Evolutionary conservation across 2,113 vertebrate species (phyloP), one percentile per base, ranked within the genome.

Genomic region (Sceloporus undulatus): DNA sequence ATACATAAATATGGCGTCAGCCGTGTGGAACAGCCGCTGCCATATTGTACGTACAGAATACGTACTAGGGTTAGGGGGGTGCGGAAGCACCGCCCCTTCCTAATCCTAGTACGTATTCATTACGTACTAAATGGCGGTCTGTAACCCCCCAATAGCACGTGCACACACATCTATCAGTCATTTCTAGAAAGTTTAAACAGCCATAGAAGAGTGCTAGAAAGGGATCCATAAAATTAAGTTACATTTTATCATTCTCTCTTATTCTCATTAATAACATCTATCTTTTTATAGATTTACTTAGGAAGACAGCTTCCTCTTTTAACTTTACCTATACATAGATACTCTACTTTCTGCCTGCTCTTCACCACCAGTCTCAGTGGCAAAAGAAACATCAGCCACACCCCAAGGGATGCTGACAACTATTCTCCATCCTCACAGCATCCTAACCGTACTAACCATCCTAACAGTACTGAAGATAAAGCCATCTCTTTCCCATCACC

Each of bases 171-270:
- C 14, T 66, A 92, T 89, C 13, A 65, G 92, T 94, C 74, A 85
- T 91, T 79, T 89, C 92, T 90, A 86, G 1, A 0, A 96, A 93
- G 81, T 40, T 89, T 89, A 83, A 92, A 73, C 87, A 93, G 93
- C 90, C 93, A 84, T 66, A 86, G 79, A 70, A 66, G 87, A 89
- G 71, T 89, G 85, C 88, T 79, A 90, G 62, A 34, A 79, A 90
- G 66, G 40, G 73, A 25, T 48, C 79, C 80, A 89, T 90, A 42
- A 54, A 48, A 29, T 84, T 84, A 81, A 42, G 42, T 21, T 91
- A 21, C 23, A 66, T 89, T 29, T 80, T n/a, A 79, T 38, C 5
- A 73, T 68, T 10, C 13, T 29, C 8, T 78, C 68, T 13, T 23
- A 11, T 18, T 52, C 29, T 65, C 25, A 8, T 23, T 52, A 52